Evolutionary conservation across 1,140 invertebrate genomes (phyloP).

Genomic region (Stegodyphus dumicola): DNA sequence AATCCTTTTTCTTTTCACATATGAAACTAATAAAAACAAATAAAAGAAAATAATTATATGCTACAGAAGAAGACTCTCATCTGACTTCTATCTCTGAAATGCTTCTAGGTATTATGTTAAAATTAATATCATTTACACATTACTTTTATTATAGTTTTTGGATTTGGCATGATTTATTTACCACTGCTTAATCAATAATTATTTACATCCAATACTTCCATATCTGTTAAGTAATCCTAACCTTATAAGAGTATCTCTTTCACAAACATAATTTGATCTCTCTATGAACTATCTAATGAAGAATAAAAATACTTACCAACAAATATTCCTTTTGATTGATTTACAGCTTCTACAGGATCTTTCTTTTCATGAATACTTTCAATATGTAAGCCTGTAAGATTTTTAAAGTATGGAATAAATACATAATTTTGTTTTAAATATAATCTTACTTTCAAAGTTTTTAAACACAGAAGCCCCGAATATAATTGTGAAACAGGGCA

Average conservation of each 20-base stretch:
- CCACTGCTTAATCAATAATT: neutral
- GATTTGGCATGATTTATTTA: neutral
- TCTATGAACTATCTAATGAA: neutral
- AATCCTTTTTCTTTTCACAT: too few species aligned
- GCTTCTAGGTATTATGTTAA: neutral
- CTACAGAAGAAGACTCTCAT: too few species aligned
- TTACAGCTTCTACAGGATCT: slow-evolving; percentile 73
- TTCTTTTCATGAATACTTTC: slow-evolving; percentile 75
- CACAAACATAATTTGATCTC: neutral
- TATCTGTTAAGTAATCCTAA: neutral
- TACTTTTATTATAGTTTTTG: neutral
- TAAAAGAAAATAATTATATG: too few species aligned
- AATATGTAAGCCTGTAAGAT: slow-evolving; percentile 68
- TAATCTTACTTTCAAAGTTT: too few species aligned
- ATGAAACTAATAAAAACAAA: too few species aligned
- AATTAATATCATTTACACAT: neutral
- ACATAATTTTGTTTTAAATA: neutral
- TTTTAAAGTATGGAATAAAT: slow-evolving; percentile 33
- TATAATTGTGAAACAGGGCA: too few species aligned
- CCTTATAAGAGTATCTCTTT: neutral
- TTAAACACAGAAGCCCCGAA: too few species aligned
- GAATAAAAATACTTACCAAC: slow-evolving; percentile 70
- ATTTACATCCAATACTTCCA: neutral
- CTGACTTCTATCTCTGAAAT: too few species aligned
- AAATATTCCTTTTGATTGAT: slow-evolving; percentile 78